Base-by-base conservation (phyloP, 1,140 invertebrate genomes). In the Pogonomyrmex barbatus region DNA sequence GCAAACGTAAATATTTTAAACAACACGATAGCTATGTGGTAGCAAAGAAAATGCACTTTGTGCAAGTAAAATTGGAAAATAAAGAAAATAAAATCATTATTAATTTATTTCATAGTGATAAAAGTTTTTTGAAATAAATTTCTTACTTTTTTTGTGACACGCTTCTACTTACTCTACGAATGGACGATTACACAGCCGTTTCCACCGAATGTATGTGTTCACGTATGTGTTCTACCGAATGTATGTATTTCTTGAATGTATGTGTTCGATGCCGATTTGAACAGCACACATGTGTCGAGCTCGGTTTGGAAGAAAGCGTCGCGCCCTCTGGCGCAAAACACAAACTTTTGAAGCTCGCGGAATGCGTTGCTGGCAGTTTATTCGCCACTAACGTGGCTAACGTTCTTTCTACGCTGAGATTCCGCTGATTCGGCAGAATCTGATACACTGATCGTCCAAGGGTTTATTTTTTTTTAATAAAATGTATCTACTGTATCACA, bases 281-380 rank as follows among this genome's bases (percentile, higher is more conserved):
- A 14, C 78, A 45, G 65, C 39, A 58, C 17, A 52, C 67, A 39
- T n/a, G 39, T 42, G 52, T n/a, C 47, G 77, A 68, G 3, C 39
- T 17, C 1, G 47, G 42, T 47, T 79, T 36, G 50, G 50, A 87
- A 85, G 82, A 71, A 63, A 54, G 33, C 24, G 75, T 54, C 85
- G 84, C 36, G 75, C 65, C 85, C 73, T 54, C 63, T 78, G 56
- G 63, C 83, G 56, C 76, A 47, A 71, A 58, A 70, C 24, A n/a
- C 85, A 45, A 86, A 81, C 78, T 81, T 65, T 68, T 50, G 50
- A 75, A 82, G 50, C 50, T 65, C 8, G 42, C 79, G 42, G 52
- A 17, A 52, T 83, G 70, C 70, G 24, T 24, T 47, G 63, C 45
- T 85, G 86, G 81, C 86, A 76, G 56, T 87, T 87, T 87, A 87